These are phyloP conservation scores for Tympanuchus pallidicinctus DNA, from an alignment of 2,113 vertebrate species.

Conservation along the genomic window DNA sequence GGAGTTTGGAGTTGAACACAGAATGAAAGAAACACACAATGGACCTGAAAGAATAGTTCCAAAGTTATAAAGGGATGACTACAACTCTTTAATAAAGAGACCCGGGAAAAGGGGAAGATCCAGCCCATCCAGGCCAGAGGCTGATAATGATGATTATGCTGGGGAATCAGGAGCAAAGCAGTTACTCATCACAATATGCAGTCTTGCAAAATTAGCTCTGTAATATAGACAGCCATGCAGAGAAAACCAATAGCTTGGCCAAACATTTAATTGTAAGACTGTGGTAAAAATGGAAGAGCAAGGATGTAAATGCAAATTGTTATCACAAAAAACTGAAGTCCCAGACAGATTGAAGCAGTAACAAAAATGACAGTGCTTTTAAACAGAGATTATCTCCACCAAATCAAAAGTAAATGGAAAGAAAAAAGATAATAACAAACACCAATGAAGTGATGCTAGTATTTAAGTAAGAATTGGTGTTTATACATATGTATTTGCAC, in stretches of 20 bases:
- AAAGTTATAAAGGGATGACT: background rate
- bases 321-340: background rate
- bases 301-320: background rate
- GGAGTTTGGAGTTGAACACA: background rate
- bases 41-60: background rate
- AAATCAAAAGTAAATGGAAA: background rate
- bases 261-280: background rate
- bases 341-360: background rate
- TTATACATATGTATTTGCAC: background rate
- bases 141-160: background rate
- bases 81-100: background rate
- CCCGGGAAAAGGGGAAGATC: background rate
- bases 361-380: background rate
- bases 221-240: background rate
- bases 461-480: background rate
- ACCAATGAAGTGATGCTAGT: background rate
- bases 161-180: background rate
- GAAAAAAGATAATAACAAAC: background rate
- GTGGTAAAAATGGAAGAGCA: background rate
- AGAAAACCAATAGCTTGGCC: background rate
- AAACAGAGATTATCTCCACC: background rate
- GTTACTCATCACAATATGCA: background rate
- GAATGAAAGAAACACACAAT: background rate
- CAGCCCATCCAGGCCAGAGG: background rate
- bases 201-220: background rate